Evolutionary conservation across 2,113 vertebrate species (phyloP).

Genomic region (Cephalophus harveyi): DNA sequence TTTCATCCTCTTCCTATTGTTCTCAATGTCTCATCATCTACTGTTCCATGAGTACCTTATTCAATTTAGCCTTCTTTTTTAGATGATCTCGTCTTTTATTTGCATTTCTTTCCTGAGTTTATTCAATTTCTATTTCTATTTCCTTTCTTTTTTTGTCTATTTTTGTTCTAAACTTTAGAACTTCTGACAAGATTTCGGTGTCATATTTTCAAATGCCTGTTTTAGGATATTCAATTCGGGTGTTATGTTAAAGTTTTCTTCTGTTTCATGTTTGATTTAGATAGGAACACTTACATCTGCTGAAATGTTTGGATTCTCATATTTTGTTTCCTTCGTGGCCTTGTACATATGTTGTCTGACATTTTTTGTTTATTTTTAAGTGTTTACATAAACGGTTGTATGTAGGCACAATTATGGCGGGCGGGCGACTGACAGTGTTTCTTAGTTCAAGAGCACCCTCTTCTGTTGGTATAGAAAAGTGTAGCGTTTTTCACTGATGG

Average conservation of each 20-base stretch:
- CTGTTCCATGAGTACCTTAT: not conserved
- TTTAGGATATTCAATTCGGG: not conserved
- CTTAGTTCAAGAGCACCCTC: conserved; percentile 70
- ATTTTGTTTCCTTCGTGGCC: not conserved
- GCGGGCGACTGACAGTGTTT: conserved; percentile 24
- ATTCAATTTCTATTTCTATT: not conserved
- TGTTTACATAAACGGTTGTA: not conserved
- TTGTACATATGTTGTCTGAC: not conserved
- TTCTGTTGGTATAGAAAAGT: conserved; percentile 56
- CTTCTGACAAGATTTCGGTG: not conserved
- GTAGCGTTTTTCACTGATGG: not conserved
- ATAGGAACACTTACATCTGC: not conserved
- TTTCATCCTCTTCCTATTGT: not conserved
- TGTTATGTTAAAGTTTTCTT: not conserved
- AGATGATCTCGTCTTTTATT: not conserved
- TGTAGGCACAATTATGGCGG: not conserved
- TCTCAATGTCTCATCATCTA: not conserved
- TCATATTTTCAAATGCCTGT: not conserved
- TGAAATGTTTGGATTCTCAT: not conserved
- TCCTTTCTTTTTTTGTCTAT: not conserved
- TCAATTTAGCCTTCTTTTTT: not conserved
- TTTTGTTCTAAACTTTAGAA: conserved; percentile 9
- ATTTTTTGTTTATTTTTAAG: conserved; percentile 52
- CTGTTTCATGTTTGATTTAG: not conserved
- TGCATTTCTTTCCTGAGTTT: not conserved